Evolutionary conservation across 2,113 vertebrate species (phyloP), one percentile per base, ranked within the genome.

Genomic region (Cepphus grylle): DNA sequence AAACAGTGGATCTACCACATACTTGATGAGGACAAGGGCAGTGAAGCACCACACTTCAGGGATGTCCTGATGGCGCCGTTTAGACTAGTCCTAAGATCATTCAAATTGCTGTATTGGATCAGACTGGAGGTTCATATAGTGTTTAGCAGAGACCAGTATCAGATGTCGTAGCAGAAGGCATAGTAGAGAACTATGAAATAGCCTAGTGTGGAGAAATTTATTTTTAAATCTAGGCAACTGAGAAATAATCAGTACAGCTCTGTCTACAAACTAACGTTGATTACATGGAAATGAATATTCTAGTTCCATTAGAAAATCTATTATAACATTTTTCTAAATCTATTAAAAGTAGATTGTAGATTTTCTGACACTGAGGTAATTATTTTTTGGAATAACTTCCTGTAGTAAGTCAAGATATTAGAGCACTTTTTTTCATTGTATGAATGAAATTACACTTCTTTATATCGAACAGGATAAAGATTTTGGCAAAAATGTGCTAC

Each of bases 401-500:
- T 84, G 26, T 58, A 69, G 12, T 43, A 45, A 81, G 50, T 70
- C 21, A 65, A 71, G 34, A 13, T 49, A 63, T n/a, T 27, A 59
- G 20, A 88, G 25, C 21, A 18, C 19, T 40, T 83, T 72, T 73
- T 78, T 90, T 29, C 16, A 52, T 29, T 69, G 2, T 26, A n/a
- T 79, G 50, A 58, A 8, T 84, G 62, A 90, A 93, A 86, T 53
- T 23, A 13, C 5, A 40, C 91, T 87, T 87, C 49, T 67, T 94
- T 90, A 36, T 71, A 56, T 94, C 50, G 74, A 77, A 93, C 73
- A 98, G 98, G 98, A 98, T 95, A 80, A 90, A 92, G 97, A 98
- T 93, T 98, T 98, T 94, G 95, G 80, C 32, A 94, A 81, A 84
- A 93, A 36, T 29, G 17, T 70, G 45, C 88, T 98, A 25, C 17